Percentiles rank a stretch among this genome's conserved stretches.
These are phyloP conservation scores for Notiomystis cincta DNA, from an alignment of 2,113 vertebrate species.

Conservation along the genomic window DNA sequence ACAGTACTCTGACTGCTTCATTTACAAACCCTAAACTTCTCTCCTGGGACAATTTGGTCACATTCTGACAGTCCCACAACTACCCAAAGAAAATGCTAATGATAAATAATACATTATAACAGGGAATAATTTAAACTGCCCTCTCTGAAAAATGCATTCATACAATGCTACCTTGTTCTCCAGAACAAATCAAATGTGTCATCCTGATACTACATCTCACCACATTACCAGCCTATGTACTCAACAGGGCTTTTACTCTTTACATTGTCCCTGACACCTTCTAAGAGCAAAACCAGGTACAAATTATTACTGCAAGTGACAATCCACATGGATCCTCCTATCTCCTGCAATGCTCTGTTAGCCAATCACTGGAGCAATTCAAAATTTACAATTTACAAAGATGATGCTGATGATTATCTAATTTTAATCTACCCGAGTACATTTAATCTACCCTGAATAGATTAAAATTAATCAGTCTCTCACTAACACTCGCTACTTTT, in stretches of 20 bases:
- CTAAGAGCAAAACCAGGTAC: background rate
- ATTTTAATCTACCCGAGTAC: background rate
- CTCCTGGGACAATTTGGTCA: slow-evolving; percentile 7
- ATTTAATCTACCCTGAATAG: slow-evolving; percentile 14
- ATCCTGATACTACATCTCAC: background rate
- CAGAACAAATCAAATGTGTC: background rate
- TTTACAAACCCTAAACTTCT: slow-evolving; percentile 11
- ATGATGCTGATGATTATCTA: background rate
- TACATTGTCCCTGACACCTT: background rate
- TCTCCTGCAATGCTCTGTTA: background rate
- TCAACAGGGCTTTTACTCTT: background rate
- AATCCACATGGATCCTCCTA: background rate
- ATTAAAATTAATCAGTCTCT: slow-evolving; percentile 26
- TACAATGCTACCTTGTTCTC: background rate
- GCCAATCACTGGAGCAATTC: background rate
- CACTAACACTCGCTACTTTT: background rate
- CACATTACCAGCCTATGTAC: background rate
- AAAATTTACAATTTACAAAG: slow-evolving; percentile 1
- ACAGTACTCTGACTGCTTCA: background rate
- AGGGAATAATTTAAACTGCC: background rate
- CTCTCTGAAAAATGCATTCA: background rate
- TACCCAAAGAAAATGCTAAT: background rate
- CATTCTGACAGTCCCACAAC: background rate
- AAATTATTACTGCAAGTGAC: background rate
- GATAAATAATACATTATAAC: background rate